phyloP scores from a whole-genome alignment of 2,797 vertebrate genomes.

The Chanos chanos region DNA sequence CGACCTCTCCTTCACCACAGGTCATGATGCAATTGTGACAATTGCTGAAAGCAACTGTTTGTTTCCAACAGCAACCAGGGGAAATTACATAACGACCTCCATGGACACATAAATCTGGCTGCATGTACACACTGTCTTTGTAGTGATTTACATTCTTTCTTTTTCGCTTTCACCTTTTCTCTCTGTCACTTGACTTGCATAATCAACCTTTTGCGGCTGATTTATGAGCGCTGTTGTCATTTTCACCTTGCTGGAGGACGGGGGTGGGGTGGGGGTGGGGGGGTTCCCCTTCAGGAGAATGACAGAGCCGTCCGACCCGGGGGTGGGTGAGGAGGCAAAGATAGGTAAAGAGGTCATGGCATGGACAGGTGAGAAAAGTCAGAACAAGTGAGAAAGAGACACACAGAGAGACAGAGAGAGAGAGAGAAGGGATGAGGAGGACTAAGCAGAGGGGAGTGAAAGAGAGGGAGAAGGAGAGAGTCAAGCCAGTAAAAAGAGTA shows the following conservation, averaged over 20 bases:
- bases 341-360: conserved; percentile 4
- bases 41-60: not conserved
- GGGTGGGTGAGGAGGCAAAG: no score
- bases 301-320: no score
- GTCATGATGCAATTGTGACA: not conserved
- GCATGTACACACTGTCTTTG: not conserved
- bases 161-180: not conserved
- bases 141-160: not conserved
- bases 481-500: not conserved
- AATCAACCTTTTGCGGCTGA: conserved; percentile 1
- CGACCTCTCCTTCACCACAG: not conserved
- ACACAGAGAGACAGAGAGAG: not conserved
- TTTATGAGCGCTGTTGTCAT: not conserved
- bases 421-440: not conserved
- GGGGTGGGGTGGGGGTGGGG: conserved; percentile 23
- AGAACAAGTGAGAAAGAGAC: not conserved
- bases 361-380: conserved; percentile 10
- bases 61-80: not conserved
- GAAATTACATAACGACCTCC: not conserved
- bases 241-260: conserved; percentile 23
- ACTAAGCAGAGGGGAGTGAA: not conserved
- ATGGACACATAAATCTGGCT: no score
- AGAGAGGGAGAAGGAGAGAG: not conserved
- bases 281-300: no score
- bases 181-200: not conserved